Conservation (phyloP, 2,888 invertebrate genomes). For the Sminthurinus aureus region DNA sequence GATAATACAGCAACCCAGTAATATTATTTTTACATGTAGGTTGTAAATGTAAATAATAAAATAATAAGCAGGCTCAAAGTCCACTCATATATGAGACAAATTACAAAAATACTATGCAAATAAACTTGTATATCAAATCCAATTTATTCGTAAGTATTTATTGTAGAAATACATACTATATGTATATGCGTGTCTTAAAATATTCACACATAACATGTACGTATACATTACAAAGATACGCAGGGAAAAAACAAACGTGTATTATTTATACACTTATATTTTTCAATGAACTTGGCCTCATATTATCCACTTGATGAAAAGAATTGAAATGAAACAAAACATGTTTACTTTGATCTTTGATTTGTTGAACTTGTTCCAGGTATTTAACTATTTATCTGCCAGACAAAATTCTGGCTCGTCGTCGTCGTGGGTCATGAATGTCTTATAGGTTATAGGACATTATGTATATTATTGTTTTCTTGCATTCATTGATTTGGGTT, state of each 20-base stretch:
- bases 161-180: not conserved
- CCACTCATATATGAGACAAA: not conserved
- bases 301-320: not conserved
- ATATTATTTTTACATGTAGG: not conserved
- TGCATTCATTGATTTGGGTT: not conserved
- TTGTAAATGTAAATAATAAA: not conserved
- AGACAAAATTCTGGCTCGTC: not conserved
- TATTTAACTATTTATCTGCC: not conserved
- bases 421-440: not conserved
- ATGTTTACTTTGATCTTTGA: not conserved
- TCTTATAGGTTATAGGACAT: not conserved
- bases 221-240: not conserved
- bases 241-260: not conserved
- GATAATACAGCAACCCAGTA: too few relatives aligned
- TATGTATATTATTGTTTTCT: not conserved
- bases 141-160: not conserved
- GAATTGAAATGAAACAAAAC: not conserved
- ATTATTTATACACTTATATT: not conserved
- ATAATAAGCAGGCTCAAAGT: not conserved
- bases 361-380: slow-evolving; percentile 2
- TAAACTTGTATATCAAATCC: not conserved
- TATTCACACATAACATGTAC: not conserved
- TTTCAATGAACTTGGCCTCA: slow-evolving; percentile 8
- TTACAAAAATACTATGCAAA: not conserved
- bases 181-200: not conserved